Conservation (phyloP, 2,888 invertebrate genomes). For the Zeuzera pyrina region DNA sequence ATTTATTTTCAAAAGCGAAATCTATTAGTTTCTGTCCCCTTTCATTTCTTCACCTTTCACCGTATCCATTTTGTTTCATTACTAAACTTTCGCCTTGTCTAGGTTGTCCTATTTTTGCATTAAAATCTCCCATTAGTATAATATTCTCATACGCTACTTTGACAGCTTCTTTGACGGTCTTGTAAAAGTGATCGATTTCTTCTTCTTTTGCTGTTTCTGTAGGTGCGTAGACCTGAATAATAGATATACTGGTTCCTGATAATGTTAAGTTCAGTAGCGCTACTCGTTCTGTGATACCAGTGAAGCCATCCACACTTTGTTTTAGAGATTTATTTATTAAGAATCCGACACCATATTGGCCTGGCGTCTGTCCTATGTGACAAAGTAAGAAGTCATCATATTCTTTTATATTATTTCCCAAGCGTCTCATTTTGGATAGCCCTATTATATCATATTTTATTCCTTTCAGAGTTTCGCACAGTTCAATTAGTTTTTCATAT, state of each 20-base stretch:
- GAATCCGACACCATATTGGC: conserved; percentile 1
- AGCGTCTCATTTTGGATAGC: neutral
- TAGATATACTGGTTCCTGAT: neutral
- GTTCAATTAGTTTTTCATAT: neutral
- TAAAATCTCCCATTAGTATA: too few species aligned
- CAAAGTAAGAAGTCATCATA: neutral
- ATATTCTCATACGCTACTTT: neutral
- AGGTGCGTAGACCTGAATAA: neutral
- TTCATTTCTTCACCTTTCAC: neutral
- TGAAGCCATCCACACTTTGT: too few species aligned
- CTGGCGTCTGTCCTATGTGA: neutral
- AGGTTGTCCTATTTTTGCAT: neutral
- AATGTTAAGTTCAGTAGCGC: neutral
- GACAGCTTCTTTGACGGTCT: neutral
- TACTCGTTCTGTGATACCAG: too few species aligned
- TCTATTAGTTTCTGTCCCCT: conserved; percentile 1
- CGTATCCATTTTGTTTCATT: neutral
- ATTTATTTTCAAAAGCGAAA: neutral
- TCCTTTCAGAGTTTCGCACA: neutral
- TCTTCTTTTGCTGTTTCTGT: neutral
- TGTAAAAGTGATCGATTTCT: neutral
- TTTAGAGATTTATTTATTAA: too few species aligned
- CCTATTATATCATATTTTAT: conserved; percentile 2
- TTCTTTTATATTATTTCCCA: neutral
- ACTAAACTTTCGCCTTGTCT: neutral